Base-by-base conservation (phyloP, 2,797 vertebrate species). In the Rhinichthys osculus region DNA sequence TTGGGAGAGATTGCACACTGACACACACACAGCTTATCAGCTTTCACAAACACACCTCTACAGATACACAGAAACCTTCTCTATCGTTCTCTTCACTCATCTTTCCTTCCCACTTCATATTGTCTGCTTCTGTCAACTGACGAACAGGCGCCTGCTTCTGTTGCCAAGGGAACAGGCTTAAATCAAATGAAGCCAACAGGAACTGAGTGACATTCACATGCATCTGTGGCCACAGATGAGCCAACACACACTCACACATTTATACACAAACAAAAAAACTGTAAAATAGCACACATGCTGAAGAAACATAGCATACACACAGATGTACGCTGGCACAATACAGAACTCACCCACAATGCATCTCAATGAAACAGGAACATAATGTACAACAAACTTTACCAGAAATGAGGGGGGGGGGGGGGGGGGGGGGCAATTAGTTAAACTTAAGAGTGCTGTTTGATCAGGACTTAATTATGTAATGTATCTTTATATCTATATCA, bases 91-190 rank as follows among this genome's bases (percentile, higher is more conserved):
- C 84, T 57, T 81, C 81, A 77, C 86, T 86, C 89, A 74, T 89
- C 85, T 83, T 69, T 85, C 72, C 82, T 85, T 71, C 89, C 89
- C 87, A 89, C 89, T 89, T 89, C 87, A 89, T 89, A 90, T 89
- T 89, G 87, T 86, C 87, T 87, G 87, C 83, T 86, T 88, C 87
- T 85, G 86, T 88, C 81, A 90, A 78, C 87, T 83, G 88, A 90
- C 87, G 73, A 88, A 82, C 84, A 88, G 81, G 83, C 84, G 84
- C 90, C 87, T 62, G 81, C 83, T 85, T 88, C 85, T 80, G 90
- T 91, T 89, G 85, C 89, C 90, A 90, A 87, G 89, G 89, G 86
- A 91, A 91, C 90, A 87, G 81, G 88, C 88, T 86, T 86, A 89
- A 87, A 89, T 89, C 86, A 89, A 88, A 88, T 83, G 74, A 87